A percentile compares a stretch with the other conserved stretches of the same genome.
phyloP scores from a whole-genome alignment of 2,797 vertebrate species.

The Varecia variegata region DNA sequence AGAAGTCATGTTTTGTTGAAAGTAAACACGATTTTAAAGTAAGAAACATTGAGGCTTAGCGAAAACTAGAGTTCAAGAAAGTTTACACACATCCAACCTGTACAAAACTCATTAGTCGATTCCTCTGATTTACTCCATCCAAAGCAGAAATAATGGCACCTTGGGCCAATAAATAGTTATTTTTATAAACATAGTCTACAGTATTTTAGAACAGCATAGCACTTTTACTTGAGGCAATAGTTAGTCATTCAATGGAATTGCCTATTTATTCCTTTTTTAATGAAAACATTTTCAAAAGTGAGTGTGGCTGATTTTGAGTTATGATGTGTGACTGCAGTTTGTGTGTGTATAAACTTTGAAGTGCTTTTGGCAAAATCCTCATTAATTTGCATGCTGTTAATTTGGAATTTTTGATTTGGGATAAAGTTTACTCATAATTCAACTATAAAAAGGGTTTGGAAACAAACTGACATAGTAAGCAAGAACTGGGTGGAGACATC shows the following conservation, averaged over 20 bases:
- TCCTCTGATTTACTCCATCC: background rate
- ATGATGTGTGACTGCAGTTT: background rate
- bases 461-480: conserved; percentile 25
- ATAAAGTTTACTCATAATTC: conserved; percentile 39
- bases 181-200: background rate
- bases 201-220: conserved; percentile 19
- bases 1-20: conserved; percentile 73
- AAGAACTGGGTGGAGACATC: background rate
- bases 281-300: conserved; percentile 54
- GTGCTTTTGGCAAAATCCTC: conserved; percentile 31
- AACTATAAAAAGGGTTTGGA: conserved; percentile 21
- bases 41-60: conserved; percentile 54
- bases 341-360: background rate
- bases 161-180: conserved; percentile 23
- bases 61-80: conserved; percentile 64
- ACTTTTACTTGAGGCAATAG: conserved; percentile 40
- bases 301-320: conserved; percentile 49
- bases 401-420: conserved; percentile 43
- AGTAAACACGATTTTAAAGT: conserved; percentile 70
- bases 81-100: conserved; percentile 47
- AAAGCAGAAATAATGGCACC: conserved; percentile 47
- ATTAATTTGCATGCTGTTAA: conserved; percentile 39
- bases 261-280: conserved; percentile 44
- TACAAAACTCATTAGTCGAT: background rate
- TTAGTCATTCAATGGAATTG: background rate